phyloP scores from a whole-genome alignment of 1,140 invertebrate species.

The Cepaea nemoralis region DNA sequence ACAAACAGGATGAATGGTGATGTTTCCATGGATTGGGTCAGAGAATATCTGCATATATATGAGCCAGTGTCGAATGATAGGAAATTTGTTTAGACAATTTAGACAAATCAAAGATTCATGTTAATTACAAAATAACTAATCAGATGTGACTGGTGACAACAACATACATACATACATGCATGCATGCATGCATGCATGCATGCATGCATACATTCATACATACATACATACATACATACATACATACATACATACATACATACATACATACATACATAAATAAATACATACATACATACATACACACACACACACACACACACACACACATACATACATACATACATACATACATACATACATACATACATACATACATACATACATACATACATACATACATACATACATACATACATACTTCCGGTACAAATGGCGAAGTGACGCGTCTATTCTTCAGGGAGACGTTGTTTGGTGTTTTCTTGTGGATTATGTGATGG shows the following conservation, averaged over 20 bases:
- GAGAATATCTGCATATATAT: slow-evolving; percentile 70
- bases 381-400: slow-evolving; percentile 11
- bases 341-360: slow-evolving; percentile 12
- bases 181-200: slow-evolving; percentile 5
- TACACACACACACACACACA: slow-evolving; percentile 10
- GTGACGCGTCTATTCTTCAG: too few relatives aligned
- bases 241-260: slow-evolving; percentile 11
- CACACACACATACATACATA: slow-evolving; percentile 11
- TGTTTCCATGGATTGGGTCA: too few relatives aligned
- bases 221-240: slow-evolving; percentile 11
- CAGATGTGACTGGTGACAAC: background rate
- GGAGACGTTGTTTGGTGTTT: too few relatives aligned
- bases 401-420: too few relatives aligned
- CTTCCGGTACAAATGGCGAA: too few relatives aligned
- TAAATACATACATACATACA: slow-evolving; percentile 11
- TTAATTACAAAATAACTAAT: background rate
- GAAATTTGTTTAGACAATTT: slow-evolving; percentile 66
- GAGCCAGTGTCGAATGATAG: slow-evolving; percentile 75
- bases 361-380: slow-evolving; percentile 11
- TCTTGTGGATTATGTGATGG: too few relatives aligned
- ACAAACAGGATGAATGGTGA: too few relatives aligned
- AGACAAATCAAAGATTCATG: background rate
- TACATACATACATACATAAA: slow-evolving; percentile 11
- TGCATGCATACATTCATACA: slow-evolving; percentile 6
- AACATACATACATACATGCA: slow-evolving; percentile 1